These are phyloP conservation scores for Ecliptopera silaceata DNA, from an alignment of 2,888 invertebrate species.

Conservation along the genomic window DNA sequence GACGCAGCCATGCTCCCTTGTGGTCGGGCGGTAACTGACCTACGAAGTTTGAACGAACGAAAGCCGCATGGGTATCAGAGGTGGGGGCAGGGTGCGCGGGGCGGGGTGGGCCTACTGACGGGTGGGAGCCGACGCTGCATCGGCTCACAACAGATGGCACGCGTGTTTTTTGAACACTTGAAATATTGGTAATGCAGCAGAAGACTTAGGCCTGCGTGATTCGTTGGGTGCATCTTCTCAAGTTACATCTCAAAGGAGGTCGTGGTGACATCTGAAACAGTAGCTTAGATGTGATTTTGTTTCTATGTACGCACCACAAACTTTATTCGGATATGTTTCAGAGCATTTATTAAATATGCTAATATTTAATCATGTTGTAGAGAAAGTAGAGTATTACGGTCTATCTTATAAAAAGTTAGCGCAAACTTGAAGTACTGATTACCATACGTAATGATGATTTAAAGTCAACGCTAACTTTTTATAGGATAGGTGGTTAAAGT, in stretches of 20 bases:
- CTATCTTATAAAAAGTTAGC: too few relatives aligned
- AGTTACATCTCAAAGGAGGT: slow-evolving; percentile 79
- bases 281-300: slow-evolving; percentile 39
- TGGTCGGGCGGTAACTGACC: slow-evolving; percentile 84
- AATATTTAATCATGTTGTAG: too few relatives aligned
- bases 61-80: slow-evolving; percentile 77
- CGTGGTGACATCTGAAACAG: slow-evolving; percentile 58
- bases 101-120: slow-evolving; percentile 59
- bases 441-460: too few relatives aligned
- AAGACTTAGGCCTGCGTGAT: slow-evolving; percentile 78
- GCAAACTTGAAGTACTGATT: too few relatives aligned
- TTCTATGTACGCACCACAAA: too few relatives aligned
- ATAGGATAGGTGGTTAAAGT: too few relatives aligned
- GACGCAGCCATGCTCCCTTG: slow-evolving; percentile 82
- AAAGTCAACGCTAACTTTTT: too few relatives aligned
- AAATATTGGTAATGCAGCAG: slow-evolving; percentile 76
- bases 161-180: slow-evolving; percentile 78
- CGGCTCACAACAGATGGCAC: slow-evolving; percentile 81
- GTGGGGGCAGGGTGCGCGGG: slow-evolving; percentile 58
- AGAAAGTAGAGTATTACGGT: too few relatives aligned
- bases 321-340: too few relatives aligned
- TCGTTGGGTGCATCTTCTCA: slow-evolving; percentile 69
- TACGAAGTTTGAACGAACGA: slow-evolving; percentile 83
- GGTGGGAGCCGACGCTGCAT: slow-evolving; percentile 78
- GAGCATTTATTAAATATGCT: too few relatives aligned